Conservation (phyloP, 2,888 invertebrate species). For the Dexiosoma caninum region DNA sequence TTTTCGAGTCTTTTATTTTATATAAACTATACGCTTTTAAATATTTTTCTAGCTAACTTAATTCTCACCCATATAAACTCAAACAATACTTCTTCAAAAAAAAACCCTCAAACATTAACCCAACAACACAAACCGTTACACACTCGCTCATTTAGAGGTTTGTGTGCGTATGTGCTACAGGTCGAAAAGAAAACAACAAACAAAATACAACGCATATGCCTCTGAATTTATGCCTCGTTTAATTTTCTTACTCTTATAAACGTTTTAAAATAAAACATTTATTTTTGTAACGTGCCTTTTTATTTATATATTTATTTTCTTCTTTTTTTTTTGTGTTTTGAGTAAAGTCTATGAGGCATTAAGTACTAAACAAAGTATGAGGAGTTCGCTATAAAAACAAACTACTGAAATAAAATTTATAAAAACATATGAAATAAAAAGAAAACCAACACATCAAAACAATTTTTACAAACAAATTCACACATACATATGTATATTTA, state of each 20-base stretch:
- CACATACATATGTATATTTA: neutral
- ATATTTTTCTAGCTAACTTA: no score
- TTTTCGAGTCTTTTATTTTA: constrained; percentile 33
- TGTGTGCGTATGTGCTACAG: neutral
- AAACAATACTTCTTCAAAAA: no score
- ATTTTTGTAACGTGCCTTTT: constrained; percentile 49
- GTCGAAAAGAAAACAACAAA: constrained; percentile 23
- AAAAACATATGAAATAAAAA: neutral
- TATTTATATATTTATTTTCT: no score
- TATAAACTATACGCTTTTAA: constrained; percentile 18
- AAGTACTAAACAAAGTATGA: constrained; percentile 52
- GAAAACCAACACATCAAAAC: constrained; percentile 28
- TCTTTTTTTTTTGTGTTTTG: neutral
- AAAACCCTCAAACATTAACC: constrained; percentile 20
- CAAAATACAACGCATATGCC: constrained; percentile 46
- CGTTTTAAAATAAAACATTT: constrained; percentile 56
- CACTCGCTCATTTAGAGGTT: neutral
- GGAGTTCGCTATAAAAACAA: constrained; percentile 42
- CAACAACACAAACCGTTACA: neutral
- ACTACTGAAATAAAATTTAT: constrained; percentile 24
- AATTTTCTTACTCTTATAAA: constrained; percentile 62
- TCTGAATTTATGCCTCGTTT: constrained; percentile 62
- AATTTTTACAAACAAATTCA: constrained; percentile 29
- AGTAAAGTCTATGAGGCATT: constrained; percentile 54
- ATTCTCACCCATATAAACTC: no score